phyloP scores from a whole-genome alignment of 2,888 invertebrate genomes.

The Nomada goodeniana region DNA sequence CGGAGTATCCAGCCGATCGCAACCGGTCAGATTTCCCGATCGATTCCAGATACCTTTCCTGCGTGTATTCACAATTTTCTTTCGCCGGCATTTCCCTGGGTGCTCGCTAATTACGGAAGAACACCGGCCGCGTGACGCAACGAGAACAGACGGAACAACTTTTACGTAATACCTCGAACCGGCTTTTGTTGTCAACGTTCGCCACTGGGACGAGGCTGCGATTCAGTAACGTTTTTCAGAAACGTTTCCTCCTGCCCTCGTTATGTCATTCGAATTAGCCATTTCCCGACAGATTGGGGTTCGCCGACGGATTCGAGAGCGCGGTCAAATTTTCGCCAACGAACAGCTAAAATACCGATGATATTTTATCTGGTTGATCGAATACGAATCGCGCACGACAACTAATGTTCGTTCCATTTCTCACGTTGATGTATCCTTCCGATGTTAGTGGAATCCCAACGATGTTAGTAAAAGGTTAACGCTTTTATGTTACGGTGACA shows the following conservation, averaged over 20 bases:
- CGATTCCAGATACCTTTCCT: slow-evolving; percentile 62
- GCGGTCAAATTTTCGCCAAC: no score
- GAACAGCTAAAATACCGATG: no score
- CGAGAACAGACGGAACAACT: slow-evolving; percentile 23
- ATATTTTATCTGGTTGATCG: no score
- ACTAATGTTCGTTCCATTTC: no score
- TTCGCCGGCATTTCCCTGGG: slow-evolving; percentile 24
- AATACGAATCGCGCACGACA: no score
- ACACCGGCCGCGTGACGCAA: slow-evolving; percentile 41
- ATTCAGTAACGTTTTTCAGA: not conserved
- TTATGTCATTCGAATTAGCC: not conserved
- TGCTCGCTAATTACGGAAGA: slow-evolving; percentile 59
- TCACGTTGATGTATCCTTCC: no score
- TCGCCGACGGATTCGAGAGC: not conserved
- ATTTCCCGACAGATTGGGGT: not conserved
- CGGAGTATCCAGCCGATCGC: not conserved
- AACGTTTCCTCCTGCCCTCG: not conserved
- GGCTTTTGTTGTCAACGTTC: slow-evolving; percentile 4
- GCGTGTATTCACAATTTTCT: slow-evolving; percentile 60
- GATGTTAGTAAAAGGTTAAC: not conserved
- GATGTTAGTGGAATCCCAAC: no score
- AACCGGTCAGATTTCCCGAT: slow-evolving; percentile 28
- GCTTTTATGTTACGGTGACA: not conserved
- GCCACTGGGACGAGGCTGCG: not conserved
- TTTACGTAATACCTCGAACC: slow-evolving; percentile 46